phyloP scores from a whole-genome alignment of 2,113 vertebrate genomes.

The Illadopsis cleaveri region DNA sequence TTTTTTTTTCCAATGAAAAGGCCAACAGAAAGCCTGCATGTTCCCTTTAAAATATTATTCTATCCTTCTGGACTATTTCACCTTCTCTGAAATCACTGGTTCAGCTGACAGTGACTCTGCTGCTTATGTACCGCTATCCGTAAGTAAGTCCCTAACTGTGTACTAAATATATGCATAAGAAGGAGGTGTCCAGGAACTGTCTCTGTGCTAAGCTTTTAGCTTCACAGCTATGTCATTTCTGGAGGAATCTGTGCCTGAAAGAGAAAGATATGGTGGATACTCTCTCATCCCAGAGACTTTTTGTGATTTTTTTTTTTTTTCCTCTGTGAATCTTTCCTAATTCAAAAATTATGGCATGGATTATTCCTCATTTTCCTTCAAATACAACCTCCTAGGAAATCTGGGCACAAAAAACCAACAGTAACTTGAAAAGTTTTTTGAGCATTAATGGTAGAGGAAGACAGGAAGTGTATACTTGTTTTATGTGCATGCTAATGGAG shows the following conservation, averaged over 20 bases:
- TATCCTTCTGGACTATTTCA: not conserved
- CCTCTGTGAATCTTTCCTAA: not conserved
- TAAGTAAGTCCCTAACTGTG: not conserved
- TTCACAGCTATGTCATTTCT: conserved; percentile 4
- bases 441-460: not conserved
- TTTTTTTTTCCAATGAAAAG: not conserved
- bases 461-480: not conserved
- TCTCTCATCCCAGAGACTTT: not conserved
- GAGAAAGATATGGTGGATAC: not conserved
- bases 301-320: not conserved
- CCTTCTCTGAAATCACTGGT: not conserved
- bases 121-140: not conserved
- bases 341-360: not conserved
- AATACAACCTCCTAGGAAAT: not conserved
- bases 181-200: conserved; percentile 2
- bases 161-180: not conserved
- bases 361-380: not conserved
- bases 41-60: not conserved
- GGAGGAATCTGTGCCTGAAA: not conserved
- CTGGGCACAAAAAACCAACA: not conserved
- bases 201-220: conserved; percentile 7
- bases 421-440: not conserved
- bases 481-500: not conserved
- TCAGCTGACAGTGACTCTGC: conserved; percentile 11
- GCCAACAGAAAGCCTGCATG: not conserved